A percentile compares a stretch with the other conserved stretches of the same genome.
Conservation (phyloP, 2,797 vertebrate genomes). For the Eleutherodactylus coqui region DNA sequence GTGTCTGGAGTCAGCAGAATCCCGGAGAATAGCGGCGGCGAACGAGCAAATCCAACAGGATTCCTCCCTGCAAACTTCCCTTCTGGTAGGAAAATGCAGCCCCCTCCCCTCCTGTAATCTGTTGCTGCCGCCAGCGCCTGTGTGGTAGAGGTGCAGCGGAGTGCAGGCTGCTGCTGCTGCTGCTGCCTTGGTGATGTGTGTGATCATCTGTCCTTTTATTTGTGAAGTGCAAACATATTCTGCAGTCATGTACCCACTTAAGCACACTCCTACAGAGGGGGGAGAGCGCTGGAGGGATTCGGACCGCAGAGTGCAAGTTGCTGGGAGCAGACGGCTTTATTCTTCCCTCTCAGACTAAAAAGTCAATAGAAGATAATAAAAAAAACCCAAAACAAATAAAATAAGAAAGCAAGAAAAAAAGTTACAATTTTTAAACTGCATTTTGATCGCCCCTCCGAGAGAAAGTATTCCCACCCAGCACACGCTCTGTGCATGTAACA, state of each 20-base stretch:
- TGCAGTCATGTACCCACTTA: conserved; percentile 49
- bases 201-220: conserved; percentile 51
- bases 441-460: too few species aligned
- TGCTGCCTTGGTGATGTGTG: conserved; percentile 52
- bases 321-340: neutral
- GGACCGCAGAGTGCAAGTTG: neutral
- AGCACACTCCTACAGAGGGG: neutral
- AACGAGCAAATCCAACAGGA: conserved; percentile 79
- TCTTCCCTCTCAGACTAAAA: neutral
- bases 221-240: conserved; percentile 54
- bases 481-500: too few species aligned
- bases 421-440: too few species aligned
- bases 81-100: conserved; percentile 75
- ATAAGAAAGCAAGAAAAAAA: neutral
- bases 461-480: too few species aligned
- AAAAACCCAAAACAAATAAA: neutral
- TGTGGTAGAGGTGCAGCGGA: conserved; percentile 29
- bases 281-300: too few species aligned
- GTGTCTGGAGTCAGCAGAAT: conserved; percentile 90
- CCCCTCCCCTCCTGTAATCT: neutral
- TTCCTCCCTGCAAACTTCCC: conserved; percentile 80
- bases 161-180: conserved; percentile 35
- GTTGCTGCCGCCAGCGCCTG: conserved; percentile 22
- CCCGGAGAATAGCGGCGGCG: conserved; percentile 75
- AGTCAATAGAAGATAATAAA: too few species aligned